Base-by-base conservation (phyloP, 2,113 vertebrate genomes). In the Pimephales promelas region DNA sequence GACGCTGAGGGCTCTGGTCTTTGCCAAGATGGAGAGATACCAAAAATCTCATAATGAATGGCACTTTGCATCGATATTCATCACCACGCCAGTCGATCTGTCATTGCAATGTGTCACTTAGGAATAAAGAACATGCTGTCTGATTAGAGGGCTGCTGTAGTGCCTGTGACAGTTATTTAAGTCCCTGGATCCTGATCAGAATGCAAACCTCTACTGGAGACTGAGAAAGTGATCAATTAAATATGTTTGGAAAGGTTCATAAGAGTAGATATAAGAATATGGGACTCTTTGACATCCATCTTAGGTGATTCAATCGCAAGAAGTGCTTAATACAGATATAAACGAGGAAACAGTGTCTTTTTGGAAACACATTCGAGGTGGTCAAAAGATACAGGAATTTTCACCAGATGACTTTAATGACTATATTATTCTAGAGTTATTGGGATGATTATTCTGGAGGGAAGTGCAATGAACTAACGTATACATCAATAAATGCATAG, bases 1-100 rank as follows among this genome's bases (percentile, higher is more conserved):
- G 79, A 81, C 28, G 18, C 78, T 66, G 20, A 56, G 79, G 79
- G 64, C 64, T 31, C 40, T 8, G 28, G 10, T 40, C 22, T 70
- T 31, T 70, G 79, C 79, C 79, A 81, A 81, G 64, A 81, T 81
- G 79, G 79, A 81, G 49, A 68, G 79, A 64, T 56, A 64, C 64
- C 79, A 81, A 81, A 79, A 81, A 56, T 81, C 79, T 81, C 13
- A n/a, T 36, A 81, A 81, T 81, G 79, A 81, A 81, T 81, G 47
- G 64, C 64, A 34, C 79, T 71, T 66, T 81, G 79, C 79, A 70
- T 81, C 64, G 49, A 81, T 81, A 56, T 81, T 28, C 47, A 70
- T 71, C 79, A 81, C 45, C 13, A 56, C 7, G 28, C 62, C 79
- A 71, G 64, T 20, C 47, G 64, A 81, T 81, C 62, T 81, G 79